phyloP scores from a whole-genome alignment of 2,797 vertebrate genomes.

The Aeoliscus strigatus region DNA sequence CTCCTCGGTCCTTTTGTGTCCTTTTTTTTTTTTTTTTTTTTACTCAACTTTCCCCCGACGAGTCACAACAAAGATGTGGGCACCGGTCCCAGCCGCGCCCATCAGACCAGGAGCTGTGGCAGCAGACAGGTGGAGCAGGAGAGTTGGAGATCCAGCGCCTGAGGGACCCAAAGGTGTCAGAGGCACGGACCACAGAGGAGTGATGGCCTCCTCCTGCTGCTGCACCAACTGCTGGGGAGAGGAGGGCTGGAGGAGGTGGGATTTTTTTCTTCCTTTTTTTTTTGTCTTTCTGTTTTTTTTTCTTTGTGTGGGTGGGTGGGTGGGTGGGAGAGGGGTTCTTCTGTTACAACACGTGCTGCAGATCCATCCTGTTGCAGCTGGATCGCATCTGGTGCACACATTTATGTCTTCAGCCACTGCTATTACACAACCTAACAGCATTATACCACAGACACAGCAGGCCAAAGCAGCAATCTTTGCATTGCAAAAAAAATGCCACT shows the following conservation, averaged over 20 bases:
- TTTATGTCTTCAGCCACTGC: conserved; percentile 25
- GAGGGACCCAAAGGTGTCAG: conserved; percentile 40
- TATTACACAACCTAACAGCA: conserved; percentile 15
- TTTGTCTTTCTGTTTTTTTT: background rate
- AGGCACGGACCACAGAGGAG: conserved; percentile 25
- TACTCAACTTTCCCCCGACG: conserved; percentile 62
- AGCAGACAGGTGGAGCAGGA: conserved; percentile 61
- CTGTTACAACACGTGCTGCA: conserved; percentile 31
- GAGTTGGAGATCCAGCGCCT: conserved; percentile 48
- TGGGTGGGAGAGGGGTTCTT: conserved; percentile 19
- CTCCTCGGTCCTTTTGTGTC: conserved; percentile 48
- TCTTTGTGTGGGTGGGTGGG: conserved; percentile 10
- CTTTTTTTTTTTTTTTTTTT: no score
- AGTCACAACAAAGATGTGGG: conserved; percentile 69
- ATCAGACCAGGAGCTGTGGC: conserved; percentile 45
- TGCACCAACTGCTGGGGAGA: conserved; percentile 28
- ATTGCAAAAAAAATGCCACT: no score
- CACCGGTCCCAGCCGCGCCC: conserved; percentile 71
- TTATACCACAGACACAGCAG: background rate
- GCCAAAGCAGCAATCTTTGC: no score
- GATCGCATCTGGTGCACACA: conserved; percentile 58
- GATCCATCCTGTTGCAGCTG: conserved; percentile 31
- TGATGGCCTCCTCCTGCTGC: conserved; percentile 33
- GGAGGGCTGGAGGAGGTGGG: conserved; percentile 24
- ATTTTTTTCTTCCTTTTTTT: background rate